Evolutionary conservation across 2,113 vertebrate genomes (phyloP), one percentile per base, ranked within the genome.

Genomic region (Chlorodrepanis virens): DNA sequence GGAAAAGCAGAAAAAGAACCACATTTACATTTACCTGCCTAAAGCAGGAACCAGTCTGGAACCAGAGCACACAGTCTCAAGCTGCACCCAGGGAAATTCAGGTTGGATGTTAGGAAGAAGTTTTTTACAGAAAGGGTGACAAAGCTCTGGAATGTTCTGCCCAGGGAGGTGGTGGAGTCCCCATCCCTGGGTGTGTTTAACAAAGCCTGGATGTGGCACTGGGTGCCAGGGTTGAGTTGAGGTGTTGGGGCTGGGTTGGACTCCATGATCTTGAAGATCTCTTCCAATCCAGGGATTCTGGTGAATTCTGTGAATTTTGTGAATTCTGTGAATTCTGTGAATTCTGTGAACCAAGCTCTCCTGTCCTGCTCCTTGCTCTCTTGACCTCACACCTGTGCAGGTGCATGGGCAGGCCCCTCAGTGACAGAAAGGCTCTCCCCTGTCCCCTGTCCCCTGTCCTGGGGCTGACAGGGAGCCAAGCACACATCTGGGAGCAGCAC

Each of bases 371-470:
- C 47, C 31, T 57, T 6, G 0, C 29, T 45, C 9, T 56, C 37
- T 7, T 31, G 14, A 5, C 11, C 47, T 52, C 23, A 40, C 8
- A 60, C 2, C 28, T 37, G 28, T 61, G 64, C 45, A 53, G 40
- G 4, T 18, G 27, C 29, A 15, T 1, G 2, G 57, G 27, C 29
- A 27, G 0, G 0, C n/a, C 20, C 47, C 33, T 33, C 39, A 16
- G 37, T 2, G 29, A 5, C 19, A 28, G 12, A 45, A 28, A 7
- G 28, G 7, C 12, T 87, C 45, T 29, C 63, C 24, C 31, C 50
- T 71, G 35, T n/a, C 16, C 35, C 28, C 59, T 75, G 37, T 37
- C 14, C 37, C 29, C 35, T 20, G 5, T 59, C 29, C 0, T 0
- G 10, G 50, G 56, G 23, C 72, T 27, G 10, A 4, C 11, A 8